A percentile compares a stretch with the other conserved stretches of the same genome.
phyloP scores from a whole-genome alignment of 2,888 invertebrate genomes.

The Hyposoter dolosus region DNA sequence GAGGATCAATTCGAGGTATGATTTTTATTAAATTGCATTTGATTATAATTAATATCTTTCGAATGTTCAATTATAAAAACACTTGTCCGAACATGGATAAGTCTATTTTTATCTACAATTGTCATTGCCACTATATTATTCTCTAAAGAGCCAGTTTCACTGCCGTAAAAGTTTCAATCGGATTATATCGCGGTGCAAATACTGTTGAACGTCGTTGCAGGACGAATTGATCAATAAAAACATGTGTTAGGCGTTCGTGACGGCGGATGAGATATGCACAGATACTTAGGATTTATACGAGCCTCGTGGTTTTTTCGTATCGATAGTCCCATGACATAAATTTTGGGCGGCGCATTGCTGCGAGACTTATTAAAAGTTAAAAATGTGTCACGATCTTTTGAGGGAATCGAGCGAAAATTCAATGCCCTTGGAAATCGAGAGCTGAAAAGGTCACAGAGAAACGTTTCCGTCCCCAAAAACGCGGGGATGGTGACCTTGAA shows the following conservation, averaged over 20 bases:
- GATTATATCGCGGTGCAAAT: slow-evolving; percentile 1
- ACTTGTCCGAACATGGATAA: neutral
- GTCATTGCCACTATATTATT: neutral
- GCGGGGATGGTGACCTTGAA: neutral
- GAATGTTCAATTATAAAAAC: neutral
- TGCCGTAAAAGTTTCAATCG: neutral
- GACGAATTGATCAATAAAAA: neutral
- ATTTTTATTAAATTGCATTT: neutral
- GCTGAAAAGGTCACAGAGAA: too few relatives aligned
- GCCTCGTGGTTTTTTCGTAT: too few relatives aligned
- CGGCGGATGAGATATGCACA: neutral
- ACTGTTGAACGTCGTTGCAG: neutral
- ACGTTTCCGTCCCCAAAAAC: too few relatives aligned
- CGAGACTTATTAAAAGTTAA: too few relatives aligned
- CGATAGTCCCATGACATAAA: too few relatives aligned
- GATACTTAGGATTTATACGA: too few relatives aligned
- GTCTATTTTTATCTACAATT: neutral
- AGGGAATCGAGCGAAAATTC: too few relatives aligned
- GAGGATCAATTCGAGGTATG: neutral
- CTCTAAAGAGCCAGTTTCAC: neutral
- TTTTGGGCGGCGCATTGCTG: too few relatives aligned
- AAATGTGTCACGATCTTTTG: too few relatives aligned
- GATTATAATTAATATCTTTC: neutral
- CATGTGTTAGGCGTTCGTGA: neutral
- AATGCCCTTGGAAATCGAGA: too few relatives aligned